Base-by-base conservation (phyloP, 2,797 vertebrate genomes). In the Cichlasoma orientale region DNA sequence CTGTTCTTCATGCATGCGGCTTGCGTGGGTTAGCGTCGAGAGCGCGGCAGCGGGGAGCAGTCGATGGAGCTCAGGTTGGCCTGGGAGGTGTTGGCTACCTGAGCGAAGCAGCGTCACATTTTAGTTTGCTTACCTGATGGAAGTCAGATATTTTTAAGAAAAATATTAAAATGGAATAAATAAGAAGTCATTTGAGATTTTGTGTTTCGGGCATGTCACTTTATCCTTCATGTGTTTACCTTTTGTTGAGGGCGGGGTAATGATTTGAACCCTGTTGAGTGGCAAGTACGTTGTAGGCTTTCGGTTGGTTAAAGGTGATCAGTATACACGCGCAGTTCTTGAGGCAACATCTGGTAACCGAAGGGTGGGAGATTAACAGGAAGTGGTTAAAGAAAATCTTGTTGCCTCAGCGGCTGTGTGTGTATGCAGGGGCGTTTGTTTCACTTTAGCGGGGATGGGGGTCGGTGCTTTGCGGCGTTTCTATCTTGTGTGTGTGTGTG, bases 1-100 rank as follows among this genome's bases (percentile, higher is more conserved):
- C 90, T 90, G 78, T 94, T 93, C 84, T 97, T 96, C 96, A 96
- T 97, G 97, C 97, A 98, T 98, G 97, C 97, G 96, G 97, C 97
- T 97, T 97, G 96, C 94, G 93, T 87, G 85, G 92, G 89, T 94
- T 88, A 80, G 79, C 87, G 92, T 84, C 41, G 75, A 87, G 85
- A 92, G 85, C 90, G 90, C 41, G 19, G 29, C 53, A 83, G 84
- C 86, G 80, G 86, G 75, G 21, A 83, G 87, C 90, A 89, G 84
- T 83, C 47, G 79, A 73, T 50, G 82, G 83, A 80, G 76, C 79
- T 86, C 75, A 72, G 78, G 86, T 79, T 19, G 71, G 31, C 70
- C 83, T 81, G 79, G 59, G 90, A 78, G 63, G 41, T 29, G 41
- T 68, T 68, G 41, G 63, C 29, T 68, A 52, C 41, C 44, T n/a